phyloP scores from a whole-genome alignment of 92 coral and sea anemone species.

The Zoanthus gigantus region DNA sequence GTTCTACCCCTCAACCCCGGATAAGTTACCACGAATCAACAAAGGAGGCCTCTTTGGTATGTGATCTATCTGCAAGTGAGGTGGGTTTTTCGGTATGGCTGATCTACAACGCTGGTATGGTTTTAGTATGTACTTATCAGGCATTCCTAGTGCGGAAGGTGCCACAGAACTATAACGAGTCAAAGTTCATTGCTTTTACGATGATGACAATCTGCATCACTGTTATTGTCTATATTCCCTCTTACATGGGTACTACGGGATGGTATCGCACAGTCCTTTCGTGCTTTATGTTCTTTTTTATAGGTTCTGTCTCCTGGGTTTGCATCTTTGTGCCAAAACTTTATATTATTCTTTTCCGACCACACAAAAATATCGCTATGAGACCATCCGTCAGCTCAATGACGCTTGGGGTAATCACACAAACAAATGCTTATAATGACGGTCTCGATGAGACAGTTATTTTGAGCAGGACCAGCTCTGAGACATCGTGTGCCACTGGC shows the following conservation, averaged over 20 bases:
- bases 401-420: constrained; percentile 66
- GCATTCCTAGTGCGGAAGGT: constrained; percentile 88
- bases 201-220: constrained; percentile 84
- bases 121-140: constrained; percentile 83
- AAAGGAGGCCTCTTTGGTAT: constrained; percentile 65
- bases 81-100: constrained; percentile 77
- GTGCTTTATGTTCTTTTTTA: constrained; percentile 69
- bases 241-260: constrained; percentile 71
- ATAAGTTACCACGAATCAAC: constrained; percentile 54
- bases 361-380: constrained; percentile 78
- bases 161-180: constrained; percentile 90
- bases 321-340: constrained; percentile 76
- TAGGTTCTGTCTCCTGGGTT: constrained; percentile 70
- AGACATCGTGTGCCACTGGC: constrained; percentile 10
- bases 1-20: constrained; percentile 48
- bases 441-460: constrained; percentile 34
- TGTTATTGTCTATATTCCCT: constrained; percentile 74
- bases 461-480: constrained; percentile 28
- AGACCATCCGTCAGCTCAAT: constrained; percentile 72
- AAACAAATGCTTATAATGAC: constrained; percentile 38
- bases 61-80: constrained; percentile 66
- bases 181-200: constrained; percentile 80
- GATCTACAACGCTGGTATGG: constrained; percentile 80
- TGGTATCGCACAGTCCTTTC: constrained; percentile 75
- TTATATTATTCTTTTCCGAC: constrained; percentile 69